phyloP scores from a whole-genome alignment of 2,888 invertebrate genomes.

The Melinopterus prodromus region DNA sequence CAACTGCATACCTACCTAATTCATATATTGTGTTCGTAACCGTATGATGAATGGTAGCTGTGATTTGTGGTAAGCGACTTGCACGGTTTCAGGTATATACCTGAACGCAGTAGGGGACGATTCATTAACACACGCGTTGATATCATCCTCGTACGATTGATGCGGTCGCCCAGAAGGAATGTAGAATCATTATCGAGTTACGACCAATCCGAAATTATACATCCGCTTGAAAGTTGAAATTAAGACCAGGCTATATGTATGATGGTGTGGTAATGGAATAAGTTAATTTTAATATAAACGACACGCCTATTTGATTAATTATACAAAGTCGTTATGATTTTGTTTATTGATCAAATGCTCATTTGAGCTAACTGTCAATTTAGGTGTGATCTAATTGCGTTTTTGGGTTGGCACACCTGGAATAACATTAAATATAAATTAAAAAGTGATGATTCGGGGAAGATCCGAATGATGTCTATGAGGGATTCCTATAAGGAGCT shows the following conservation, averaged over 20 bases:
- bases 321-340: not conserved
- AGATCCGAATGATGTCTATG: no score
- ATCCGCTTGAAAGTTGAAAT: not conserved
- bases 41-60: constrained; percentile 4
- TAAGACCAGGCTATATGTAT: not conserved
- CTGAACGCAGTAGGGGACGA: not conserved
- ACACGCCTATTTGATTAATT: not conserved
- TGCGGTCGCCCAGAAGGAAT: not conserved
- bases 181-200: not conserved
- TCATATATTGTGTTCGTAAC: constrained; percentile 4
- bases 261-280: not conserved
- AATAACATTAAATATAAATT: no score
- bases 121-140: constrained; percentile 4
- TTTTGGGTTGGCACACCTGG: no score
- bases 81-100: not conserved
- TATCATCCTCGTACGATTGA: not conserved
- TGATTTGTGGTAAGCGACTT: not conserved
- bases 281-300: not conserved
- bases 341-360: not conserved
- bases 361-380: not conserved
- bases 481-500: no score
- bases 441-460: no score
- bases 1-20: not conserved
- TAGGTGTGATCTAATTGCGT: not conserved
- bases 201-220: not conserved